A percentile compares a stretch with the other conserved stretches of the same genome.
phyloP scores from a whole-genome alignment of 1,140 invertebrate species.

The Choristoneura fumiferana region DNA sequence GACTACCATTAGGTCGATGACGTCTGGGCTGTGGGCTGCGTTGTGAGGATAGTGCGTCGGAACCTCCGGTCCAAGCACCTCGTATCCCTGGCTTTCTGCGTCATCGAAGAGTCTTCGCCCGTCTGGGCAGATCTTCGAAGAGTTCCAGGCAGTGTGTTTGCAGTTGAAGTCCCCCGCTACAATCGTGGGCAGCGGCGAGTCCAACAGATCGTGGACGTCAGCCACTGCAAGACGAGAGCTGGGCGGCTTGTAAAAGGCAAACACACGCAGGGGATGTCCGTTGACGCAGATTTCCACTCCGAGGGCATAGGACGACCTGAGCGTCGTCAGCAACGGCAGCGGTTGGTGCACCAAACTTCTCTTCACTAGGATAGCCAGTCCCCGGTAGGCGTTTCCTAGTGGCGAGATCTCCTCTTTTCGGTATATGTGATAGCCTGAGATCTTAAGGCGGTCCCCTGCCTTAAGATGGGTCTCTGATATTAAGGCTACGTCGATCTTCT shows the following conservation, averaged over 20 bases:
- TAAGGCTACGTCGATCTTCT: conserved; percentile 19
- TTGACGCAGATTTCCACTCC: too few species aligned
- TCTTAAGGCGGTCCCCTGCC: not conserved
- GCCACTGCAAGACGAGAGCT: too few species aligned
- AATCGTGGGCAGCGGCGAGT: too few species aligned
- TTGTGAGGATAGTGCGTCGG: conserved; percentile 17
- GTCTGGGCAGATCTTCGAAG: not conserved
- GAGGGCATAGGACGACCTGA: not conserved
- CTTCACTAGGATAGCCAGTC: conserved; percentile 21
- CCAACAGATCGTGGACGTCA: too few species aligned
- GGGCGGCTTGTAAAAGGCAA: too few species aligned
- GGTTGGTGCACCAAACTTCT: conserved; percentile 8
- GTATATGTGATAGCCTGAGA: conserved; percentile 18
- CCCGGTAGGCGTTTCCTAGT: not conserved
- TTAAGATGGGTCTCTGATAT: not conserved
- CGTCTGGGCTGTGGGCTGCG: not conserved
- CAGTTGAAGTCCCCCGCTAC: too few species aligned
- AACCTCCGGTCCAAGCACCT: conserved; percentile 10
- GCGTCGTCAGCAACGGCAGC: not conserved
- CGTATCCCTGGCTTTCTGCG: not conserved
- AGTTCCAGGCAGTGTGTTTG: too few species aligned
- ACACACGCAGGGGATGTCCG: too few species aligned
- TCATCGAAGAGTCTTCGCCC: not conserved
- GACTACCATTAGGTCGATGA: not conserved
- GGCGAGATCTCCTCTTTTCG: conserved; percentile 21